Conservation (phyloP, 2,113 vertebrate species). For the Pelecanus crispus region DNA sequence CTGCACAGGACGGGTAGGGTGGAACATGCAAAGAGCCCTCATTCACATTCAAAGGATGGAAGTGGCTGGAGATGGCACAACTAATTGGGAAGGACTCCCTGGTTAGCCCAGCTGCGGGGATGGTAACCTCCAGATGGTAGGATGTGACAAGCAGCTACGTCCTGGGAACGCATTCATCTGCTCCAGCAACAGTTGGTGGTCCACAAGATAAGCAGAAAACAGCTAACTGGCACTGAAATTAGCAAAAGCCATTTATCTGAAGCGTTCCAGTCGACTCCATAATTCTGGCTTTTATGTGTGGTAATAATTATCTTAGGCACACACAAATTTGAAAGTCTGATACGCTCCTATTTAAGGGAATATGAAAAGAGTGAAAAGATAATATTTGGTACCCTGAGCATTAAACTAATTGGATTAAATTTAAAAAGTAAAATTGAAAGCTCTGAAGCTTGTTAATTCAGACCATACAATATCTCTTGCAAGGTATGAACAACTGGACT, state of each 20-base stretch:
- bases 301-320: background rate
- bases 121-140: background rate
- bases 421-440: background rate
- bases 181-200: background rate
- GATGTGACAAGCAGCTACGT: background rate
- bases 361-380: background rate
- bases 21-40: background rate
- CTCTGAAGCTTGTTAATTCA: background rate
- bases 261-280: background rate
- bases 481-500: background rate
- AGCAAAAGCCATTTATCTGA: background rate
- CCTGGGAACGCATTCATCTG: background rate
- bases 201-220: background rate
- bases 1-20: background rate
- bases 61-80: background rate
- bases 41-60: background rate
- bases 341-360: background rate
- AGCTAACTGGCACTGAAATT: background rate
- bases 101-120: background rate
- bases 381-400: background rate
- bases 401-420: background rate
- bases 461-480: background rate
- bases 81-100: accelerated
- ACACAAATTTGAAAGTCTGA: background rate
- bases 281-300: background rate